Evolutionary conservation across 30 jellyfish, hydroid and myxozoan genomes (phyloP), one percentile per base, ranked within the genome.

Genomic region (Hydractinia symbiolongicarpus): DNA sequence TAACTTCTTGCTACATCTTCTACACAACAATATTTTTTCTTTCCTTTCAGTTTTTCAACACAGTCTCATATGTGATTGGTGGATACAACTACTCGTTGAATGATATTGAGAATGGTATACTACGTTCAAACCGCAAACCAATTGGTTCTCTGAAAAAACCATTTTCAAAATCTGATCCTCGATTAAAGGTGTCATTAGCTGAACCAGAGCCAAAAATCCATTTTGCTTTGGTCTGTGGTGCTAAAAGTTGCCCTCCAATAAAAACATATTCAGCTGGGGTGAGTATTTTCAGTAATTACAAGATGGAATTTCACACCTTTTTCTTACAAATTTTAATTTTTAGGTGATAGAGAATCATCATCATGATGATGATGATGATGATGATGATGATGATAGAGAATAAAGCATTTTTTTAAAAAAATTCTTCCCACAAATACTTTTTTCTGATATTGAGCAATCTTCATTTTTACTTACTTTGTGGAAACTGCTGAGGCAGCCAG

Each of bases 211-310:
- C 96, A 49, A 79, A 79, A 77, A 81, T 89, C 6, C 96, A 89
- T 66, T 89, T 89, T 60, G 96, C 96, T 40, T 69, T 89, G 87
- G 96, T 89, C n/a, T 89, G 96, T 75, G 96, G 96, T 6, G 96
- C 96, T 15, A 89, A 89, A 69, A 89, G 96, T 72, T 89, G 96
- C 68, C 96, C 96, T 0, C 96, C 96, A 62, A 89, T 89, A 79
- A 89, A 89, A 61, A 89, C 96, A 7, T 89, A 89, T 77, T 84
- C 84, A 19, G 90, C 96, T 6, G 62, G 73, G 91, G 96, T 89
- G 69, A 11, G 69, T 58, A 11, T 11, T 58, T 58, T 13, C 15
- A 11, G 15, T 58, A 16, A 58, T 58, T 13, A 16, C 19, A 58
- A 13, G 15, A 16, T 58, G 69, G 3, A 13, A 11, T 58, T 58